These are phyloP conservation scores for Meda fulgida DNA, from an alignment of 2,797 vertebrate species.

Conservation along the genomic window DNA sequence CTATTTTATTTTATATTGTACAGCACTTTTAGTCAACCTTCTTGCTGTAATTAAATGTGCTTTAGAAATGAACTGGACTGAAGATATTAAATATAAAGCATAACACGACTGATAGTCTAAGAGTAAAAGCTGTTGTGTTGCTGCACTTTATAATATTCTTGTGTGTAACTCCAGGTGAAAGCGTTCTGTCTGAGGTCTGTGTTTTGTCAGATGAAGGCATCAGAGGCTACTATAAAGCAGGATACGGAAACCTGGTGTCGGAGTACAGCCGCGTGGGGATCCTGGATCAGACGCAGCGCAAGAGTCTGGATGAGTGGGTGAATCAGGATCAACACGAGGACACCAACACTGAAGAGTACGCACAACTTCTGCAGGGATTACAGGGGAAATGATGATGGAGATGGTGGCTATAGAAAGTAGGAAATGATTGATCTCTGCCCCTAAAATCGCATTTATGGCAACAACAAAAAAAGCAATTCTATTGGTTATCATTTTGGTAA, in stretches of 20 bases:
- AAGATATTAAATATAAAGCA: not conserved
- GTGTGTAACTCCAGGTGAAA: constrained; percentile 22
- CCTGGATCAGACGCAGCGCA: constrained; percentile 38
- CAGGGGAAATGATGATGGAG: not conserved
- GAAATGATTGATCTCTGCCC: not conserved
- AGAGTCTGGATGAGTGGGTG: constrained; percentile 33
- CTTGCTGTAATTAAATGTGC: too few relatives aligned
- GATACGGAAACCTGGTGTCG: constrained; percentile 21
- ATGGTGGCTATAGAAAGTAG: not conserved
- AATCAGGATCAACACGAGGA: not conserved
- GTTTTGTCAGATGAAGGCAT: constrained; percentile 17
- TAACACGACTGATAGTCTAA: not conserved
- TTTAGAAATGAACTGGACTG: too few relatives aligned
- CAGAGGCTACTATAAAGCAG: constrained; percentile 40
- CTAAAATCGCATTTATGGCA: not conserved
- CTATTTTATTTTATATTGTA: too few relatives aligned
- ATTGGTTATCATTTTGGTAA: not conserved
- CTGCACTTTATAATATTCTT: not conserved
- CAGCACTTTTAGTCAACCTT: too few relatives aligned
- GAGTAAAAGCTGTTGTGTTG: not conserved
- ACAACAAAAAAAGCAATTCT: not conserved
- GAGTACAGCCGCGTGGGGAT: constrained; percentile 28
- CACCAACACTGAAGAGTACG: constrained; percentile 13
- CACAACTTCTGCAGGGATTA: not conserved
- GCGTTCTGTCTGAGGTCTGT: not conserved